phyloP scores from a whole-genome alignment of 2,888 invertebrate species.

The Nomada fucata region DNA sequence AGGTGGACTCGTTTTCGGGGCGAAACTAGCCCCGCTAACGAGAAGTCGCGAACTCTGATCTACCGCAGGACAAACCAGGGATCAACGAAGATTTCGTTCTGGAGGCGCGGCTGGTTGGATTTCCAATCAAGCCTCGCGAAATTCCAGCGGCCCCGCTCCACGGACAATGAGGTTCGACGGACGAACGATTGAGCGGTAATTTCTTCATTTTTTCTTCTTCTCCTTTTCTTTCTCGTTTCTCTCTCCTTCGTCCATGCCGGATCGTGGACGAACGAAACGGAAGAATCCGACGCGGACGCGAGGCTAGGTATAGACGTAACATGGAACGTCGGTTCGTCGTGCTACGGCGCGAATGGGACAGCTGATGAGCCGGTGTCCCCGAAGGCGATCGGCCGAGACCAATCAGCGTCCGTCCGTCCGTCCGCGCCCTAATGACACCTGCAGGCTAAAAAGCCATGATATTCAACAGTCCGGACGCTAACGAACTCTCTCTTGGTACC shows the following conservation, averaged over 20 bases:
- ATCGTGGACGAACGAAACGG: not conserved
- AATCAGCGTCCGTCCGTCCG: conserved; percentile 78
- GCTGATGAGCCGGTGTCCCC: conserved; percentile 81
- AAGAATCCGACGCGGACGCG: not conserved
- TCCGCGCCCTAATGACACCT: conserved; percentile 82
- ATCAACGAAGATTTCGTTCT: not conserved
- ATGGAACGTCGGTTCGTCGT: conserved; percentile 31
- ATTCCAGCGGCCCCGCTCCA: too few species aligned
- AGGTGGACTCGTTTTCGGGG: conserved; percentile 64
- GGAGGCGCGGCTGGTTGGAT: too few species aligned
- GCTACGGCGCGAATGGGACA: conserved; percentile 78
- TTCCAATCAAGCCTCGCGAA: too few species aligned
- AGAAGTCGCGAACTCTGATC: conserved; percentile 58
- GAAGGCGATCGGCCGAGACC: conserved; percentile 81
- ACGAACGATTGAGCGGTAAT: not conserved
- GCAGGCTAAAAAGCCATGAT: conserved; percentile 83
- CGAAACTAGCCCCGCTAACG: conserved; percentile 63
- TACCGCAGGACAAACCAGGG: not conserved
- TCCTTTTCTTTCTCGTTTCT: too few species aligned
- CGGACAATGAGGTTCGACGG: not conserved
- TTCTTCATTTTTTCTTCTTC: too few species aligned
- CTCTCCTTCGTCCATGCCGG: not conserved
- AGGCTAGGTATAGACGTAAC: conserved; percentile 18
- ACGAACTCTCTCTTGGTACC: conserved; percentile 72
- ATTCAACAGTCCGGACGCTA: conserved; percentile 79